phyloP scores from a whole-genome alignment of 2,113 vertebrate species.

The Tiliqua scincoides region DNA sequence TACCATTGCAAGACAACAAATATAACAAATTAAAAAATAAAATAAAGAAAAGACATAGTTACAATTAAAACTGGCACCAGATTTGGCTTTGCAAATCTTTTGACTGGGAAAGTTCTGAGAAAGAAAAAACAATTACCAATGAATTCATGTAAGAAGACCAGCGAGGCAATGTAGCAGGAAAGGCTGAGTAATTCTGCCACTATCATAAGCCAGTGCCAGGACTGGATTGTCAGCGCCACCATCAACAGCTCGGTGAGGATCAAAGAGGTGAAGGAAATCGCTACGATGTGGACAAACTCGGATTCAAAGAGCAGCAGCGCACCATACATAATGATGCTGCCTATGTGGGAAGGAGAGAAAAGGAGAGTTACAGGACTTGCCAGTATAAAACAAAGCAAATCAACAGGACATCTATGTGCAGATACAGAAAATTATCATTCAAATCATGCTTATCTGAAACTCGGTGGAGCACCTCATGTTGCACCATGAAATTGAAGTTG shows the following conservation, averaged over 20 bases:
- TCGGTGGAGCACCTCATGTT: background rate
- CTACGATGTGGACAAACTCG: slow-evolving; percentile 96
- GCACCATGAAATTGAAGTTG: background rate
- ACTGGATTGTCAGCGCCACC: slow-evolving; percentile 96
- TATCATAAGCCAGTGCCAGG: slow-evolving; percentile 99
- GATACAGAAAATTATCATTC: no score
- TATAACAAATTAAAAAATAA: no score
- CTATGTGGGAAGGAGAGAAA: slow-evolving; percentile 67
- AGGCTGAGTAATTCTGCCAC: slow-evolving; percentile 94
- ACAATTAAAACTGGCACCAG: background rate
- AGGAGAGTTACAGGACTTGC: background rate
- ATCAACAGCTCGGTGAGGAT: slow-evolving; percentile 97
- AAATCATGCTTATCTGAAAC: background rate
- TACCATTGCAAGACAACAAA: background rate
- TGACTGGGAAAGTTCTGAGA: background rate
- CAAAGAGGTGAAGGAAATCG: slow-evolving; percentile 96
- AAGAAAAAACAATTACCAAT: slow-evolving; percentile 83
- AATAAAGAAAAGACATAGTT: background rate
- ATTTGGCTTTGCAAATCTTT: background rate
- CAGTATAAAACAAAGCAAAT: background rate
- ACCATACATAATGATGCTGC: slow-evolving; percentile 99
- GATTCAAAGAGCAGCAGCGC: slow-evolving; percentile 95
- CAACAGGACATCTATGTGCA: background rate
- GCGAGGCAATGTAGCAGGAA: slow-evolving; percentile 93
- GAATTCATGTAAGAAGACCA: slow-evolving; percentile 95